A percentile compares a stretch with the other conserved stretches of the same genome.
Conservation (phyloP, 2,113 vertebrate genomes). For the Tetraodon nigroviridis region DNA sequence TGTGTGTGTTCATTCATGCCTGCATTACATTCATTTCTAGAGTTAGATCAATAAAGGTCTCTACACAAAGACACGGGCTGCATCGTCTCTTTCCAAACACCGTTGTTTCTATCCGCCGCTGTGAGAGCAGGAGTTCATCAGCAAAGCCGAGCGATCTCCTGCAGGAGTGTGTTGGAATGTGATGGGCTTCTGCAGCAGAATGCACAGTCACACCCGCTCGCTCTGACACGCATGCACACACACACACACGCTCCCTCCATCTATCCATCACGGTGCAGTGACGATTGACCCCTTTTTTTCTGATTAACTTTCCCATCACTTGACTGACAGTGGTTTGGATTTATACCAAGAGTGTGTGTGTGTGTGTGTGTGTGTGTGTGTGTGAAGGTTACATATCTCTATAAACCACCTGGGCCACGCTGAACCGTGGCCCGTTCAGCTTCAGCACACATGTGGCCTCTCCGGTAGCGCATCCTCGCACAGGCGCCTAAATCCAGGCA, state of each 20-base stretch:
- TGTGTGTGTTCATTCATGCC: neutral
- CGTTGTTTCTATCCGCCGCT: slow-evolving; percentile 44
- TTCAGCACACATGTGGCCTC: slow-evolving; percentile 49
- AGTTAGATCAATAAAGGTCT: slow-evolving; percentile 52
- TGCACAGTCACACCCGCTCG: slow-evolving; percentile 8
- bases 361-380: slow-evolving; percentile 3
- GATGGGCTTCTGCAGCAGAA: slow-evolving; percentile 26
- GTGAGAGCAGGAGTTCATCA: slow-evolving; percentile 16
- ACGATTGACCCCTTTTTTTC: slow-evolving; percentile 57
- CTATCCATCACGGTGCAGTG: slow-evolving; percentile 37
- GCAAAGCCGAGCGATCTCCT: neutral
- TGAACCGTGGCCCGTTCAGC: slow-evolving; percentile 42
- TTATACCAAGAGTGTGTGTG: slow-evolving; percentile 14
- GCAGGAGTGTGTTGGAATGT: slow-evolving; percentile 22
- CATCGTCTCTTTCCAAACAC: slow-evolving; percentile 28
- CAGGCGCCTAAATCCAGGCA: slow-evolving; percentile 47
- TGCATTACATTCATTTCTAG: slow-evolving; percentile 10
- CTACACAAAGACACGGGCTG: slow-evolving; percentile 24
- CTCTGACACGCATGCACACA: slow-evolving; percentile 4
- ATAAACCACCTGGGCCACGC: slow-evolving; percentile 51
- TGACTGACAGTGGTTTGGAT: slow-evolving; percentile 41
- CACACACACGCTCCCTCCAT: slow-evolving; percentile 7
- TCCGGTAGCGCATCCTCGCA: slow-evolving; percentile 21
- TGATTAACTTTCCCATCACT: slow-evolving; percentile 61
- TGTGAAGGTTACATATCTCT: slow-evolving; percentile 47